Base-by-base conservation (phyloP, 2,888 invertebrate genomes). In the Octonoba sinensis region DNA sequence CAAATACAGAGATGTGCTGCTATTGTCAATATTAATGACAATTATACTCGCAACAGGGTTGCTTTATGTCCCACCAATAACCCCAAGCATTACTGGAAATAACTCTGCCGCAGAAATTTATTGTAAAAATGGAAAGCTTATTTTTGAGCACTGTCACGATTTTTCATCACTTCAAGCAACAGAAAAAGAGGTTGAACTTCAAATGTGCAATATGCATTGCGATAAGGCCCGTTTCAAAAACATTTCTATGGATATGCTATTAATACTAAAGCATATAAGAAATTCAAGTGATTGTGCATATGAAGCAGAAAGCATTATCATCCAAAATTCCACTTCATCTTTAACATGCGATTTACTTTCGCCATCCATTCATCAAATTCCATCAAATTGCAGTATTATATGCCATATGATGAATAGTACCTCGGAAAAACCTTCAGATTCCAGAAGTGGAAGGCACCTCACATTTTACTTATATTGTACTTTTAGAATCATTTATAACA, bases 381-480 rank as follows among this genome's bases (percentile, higher is more conserved):
- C 27, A 18, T 64, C 62, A 8, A 74, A 74, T n/a, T 69, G 69
- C 67, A 76, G 67, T 76, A 69, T 69, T 69, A 67, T 44, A 49
- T 76, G 76, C 57, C 16, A 54, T 46, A 24, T 20, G 12, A 20
- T 16, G 15, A 56, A 70, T 27, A 57, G 20, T 12, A 51, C 46
- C 18, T 44, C 27, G 18, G 16, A 56, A 8, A 13, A 54, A 36
- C 18, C 59, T 20, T 4, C 69, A 11, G 22, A 18, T 51, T 8
- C 51, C 18, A 36, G 15, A n/a, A 44, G 56, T 22, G 24, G 51
- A 18, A 46, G 62, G 20, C 18, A 27, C 18, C 46, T 91, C 85
- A 92, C 93, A 3, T 96, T 95, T 87, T 95, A 94, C 92, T 91
- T 93, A 83, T 96, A 96, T 87, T 95, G 95, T 87, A 89, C 93